Evolutionary conservation across 2,888 invertebrate species (phyloP).

Genomic region (Drosophila histrio): DNA sequence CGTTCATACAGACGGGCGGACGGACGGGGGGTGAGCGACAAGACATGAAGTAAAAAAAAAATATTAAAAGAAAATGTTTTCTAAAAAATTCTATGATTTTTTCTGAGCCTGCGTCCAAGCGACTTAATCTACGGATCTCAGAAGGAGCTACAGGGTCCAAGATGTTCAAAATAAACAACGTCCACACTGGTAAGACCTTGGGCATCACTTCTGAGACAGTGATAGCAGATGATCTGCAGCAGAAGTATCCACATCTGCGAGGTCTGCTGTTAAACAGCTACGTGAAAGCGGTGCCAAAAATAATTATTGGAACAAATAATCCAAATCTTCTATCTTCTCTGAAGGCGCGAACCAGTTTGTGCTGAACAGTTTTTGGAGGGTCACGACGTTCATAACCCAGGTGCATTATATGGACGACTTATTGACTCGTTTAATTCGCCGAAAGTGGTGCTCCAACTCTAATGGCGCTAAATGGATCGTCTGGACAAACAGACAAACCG

Average conservation of each 20-base stretch:
- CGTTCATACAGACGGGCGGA: too few species aligned
- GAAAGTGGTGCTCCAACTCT: background rate
- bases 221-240: background rate
- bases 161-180: background rate
- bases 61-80: too few species aligned
- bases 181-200: background rate
- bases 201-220: background rate
- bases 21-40: too few species aligned
- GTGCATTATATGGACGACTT: too few species aligned
- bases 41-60: too few species aligned
- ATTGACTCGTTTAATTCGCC: too few species aligned
- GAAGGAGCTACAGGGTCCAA: too few species aligned
- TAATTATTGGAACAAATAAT: slow-evolving; percentile 3
- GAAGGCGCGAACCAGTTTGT: background rate
- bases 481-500: slow-evolving; percentile 24
- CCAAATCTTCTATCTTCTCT: slow-evolving; percentile 1
- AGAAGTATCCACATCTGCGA: background rate
- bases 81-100: too few species aligned
- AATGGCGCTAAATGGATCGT: background rate
- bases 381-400: background rate
- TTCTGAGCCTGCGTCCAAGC: too few species aligned
- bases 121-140: too few species aligned
- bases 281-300: slow-evolving; percentile 2
- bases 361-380: background rate
- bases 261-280: background rate